A percentile compares a stretch with the other conserved stretches of the same genome.
Conservation (phyloP, 37 sponge, comb jelly and placozoan genomes). For the Amphimedon queenslandica region DNA sequence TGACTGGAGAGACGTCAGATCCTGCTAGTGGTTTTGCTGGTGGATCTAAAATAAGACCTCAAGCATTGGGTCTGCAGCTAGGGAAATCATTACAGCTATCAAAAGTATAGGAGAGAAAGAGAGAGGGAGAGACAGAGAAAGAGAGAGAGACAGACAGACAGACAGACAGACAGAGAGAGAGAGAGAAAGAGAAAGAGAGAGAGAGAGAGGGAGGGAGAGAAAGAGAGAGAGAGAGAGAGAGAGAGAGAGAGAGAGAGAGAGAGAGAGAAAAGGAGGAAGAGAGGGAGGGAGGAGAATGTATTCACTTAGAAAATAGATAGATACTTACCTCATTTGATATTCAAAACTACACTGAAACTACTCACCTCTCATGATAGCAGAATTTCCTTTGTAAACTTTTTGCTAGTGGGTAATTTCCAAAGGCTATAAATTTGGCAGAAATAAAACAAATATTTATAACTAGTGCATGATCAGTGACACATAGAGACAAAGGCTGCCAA, state of each 20-base stretch:
- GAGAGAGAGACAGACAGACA: constrained; percentile 15
- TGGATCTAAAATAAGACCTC: background rate
- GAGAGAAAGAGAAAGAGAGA: constrained; percentile 17
- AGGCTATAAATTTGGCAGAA: no score
- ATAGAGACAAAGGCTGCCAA: background rate
- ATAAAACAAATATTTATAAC: background rate
- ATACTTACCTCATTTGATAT: no score
- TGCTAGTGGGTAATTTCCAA: no score
- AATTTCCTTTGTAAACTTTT: no score
- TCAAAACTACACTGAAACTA: no score
- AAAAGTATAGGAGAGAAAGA: constrained; percentile 1
- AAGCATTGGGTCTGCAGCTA: background rate
- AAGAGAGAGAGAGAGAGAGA: constrained; percentile 13
- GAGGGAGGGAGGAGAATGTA: background rate
- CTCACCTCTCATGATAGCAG: no score
- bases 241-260: constrained; percentile 17
- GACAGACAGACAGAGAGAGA: constrained; percentile 15
- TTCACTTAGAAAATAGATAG: background rate
- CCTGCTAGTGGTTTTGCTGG: background rate
- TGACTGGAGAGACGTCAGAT: background rate
- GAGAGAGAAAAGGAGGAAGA: background rate
- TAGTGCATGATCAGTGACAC: background rate
- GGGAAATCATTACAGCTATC: background rate
- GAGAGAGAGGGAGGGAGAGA: constrained; percentile 13
- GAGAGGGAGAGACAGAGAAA: constrained; percentile 9